Evolutionary conservation across 1,140 invertebrate genomes (phyloP).

Genomic region (Bombus waltoni): DNA sequence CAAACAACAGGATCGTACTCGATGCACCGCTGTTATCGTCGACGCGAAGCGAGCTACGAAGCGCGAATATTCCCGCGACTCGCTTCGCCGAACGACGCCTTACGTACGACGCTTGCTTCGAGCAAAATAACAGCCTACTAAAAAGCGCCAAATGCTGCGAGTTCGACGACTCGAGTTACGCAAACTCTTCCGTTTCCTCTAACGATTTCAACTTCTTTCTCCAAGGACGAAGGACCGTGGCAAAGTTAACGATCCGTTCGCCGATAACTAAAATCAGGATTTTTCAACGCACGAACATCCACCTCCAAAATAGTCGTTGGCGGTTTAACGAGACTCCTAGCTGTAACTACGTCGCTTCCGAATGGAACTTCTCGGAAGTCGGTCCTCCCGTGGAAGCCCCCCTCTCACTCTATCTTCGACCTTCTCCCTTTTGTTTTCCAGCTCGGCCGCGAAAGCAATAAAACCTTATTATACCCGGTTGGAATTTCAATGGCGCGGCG

Average conservation of each 20-base stretch:
- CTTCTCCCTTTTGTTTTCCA: conserved; percentile 59
- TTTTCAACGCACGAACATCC: conserved; percentile 18
- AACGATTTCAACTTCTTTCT: neutral
- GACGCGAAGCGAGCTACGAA: conserved; percentile 1
- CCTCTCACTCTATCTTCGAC: conserved; percentile 29
- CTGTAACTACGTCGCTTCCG: neutral
- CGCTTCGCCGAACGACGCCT: too few relatives aligned
- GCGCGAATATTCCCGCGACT: neutral
- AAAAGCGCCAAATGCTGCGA: neutral
- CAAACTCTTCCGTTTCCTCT: too few relatives aligned
- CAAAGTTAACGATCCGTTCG: neutral
- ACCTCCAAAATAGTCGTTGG: conserved; percentile 16
- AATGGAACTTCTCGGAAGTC: conserved; percentile 43
- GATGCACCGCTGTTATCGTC: neutral
- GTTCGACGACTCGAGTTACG: too few relatives aligned
- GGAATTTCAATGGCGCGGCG: conserved; percentile 71
- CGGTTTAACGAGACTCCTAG: neutral
- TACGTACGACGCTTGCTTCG: too few relatives aligned
- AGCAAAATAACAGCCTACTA: too few relatives aligned
- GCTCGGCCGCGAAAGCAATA: conserved; percentile 65
- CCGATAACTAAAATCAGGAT: neutral
- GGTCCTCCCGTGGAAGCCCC: neutral
- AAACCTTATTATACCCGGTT: conserved; percentile 66
- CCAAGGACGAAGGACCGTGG: neutral
- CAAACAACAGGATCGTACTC: neutral